Base-by-base conservation (phyloP, 1,140 invertebrate species). In the Neotoxoptera formosana region DNA sequence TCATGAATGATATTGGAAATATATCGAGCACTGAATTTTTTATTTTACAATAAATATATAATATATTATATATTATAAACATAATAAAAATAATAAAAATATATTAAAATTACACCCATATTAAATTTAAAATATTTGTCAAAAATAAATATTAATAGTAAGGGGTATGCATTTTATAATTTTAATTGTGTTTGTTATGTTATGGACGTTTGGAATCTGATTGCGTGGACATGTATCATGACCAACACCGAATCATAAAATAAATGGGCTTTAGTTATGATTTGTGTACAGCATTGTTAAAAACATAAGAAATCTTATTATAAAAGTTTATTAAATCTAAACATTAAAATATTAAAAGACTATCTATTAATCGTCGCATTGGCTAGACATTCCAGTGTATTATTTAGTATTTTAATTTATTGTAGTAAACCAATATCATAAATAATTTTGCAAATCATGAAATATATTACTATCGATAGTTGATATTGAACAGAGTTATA, bases 171-270 rank as follows among this genome's bases (percentile, higher is more conserved):
- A 17, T 51, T 17, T 14, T 17, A 51, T 51, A 51, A 51, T 53
- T 21, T 53, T 67, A 25, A 30, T 67, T 30, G 2, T 67, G 30
- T 67, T 30, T 9, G 6, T 11, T 11, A 6, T 67, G 3, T 67
- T 67, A 14, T 67, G 30, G n/a, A 67, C 60, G 9, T 14, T 67
- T 67, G 60, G 30, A n/a, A n/a, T n/a, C 30, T 67, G n/a, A 60
- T 67, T 67, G 30, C 14, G n/a, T 4, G 6, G 4, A 67, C 14
- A 53, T 53, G 21, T 53, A 53, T 41, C 41, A 41, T 53, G 51
- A 0, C 21, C 30, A n/a, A 67, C 30, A n/a, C 0, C 0, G 0
- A 67, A 67, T n/a, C 14, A 17, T n/a, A 4, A n/a, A n/a, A n/a
- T 67, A n/a, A n/a, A 17, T n/a, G 30, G 14, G 17, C 30, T 67